phyloP scores from a whole-genome alignment of 2,797 vertebrate species.

The Melanotaenia boesemani region DNA sequence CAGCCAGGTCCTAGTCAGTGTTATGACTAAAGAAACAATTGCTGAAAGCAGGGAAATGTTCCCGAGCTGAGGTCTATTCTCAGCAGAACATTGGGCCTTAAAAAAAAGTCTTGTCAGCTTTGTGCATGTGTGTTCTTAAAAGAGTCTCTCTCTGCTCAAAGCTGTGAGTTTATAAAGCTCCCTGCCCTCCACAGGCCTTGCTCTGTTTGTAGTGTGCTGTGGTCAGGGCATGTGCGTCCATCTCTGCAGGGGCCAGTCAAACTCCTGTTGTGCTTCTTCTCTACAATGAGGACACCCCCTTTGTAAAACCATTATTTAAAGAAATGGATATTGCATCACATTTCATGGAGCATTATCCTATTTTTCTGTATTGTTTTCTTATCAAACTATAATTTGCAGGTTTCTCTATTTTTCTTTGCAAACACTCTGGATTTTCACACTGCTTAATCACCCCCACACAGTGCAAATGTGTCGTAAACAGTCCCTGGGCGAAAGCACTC shows the following conservation, averaged over 20 bases:
- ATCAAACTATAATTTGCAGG: constrained; percentile 42
- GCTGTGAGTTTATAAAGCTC: constrained; percentile 77
- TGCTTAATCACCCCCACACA: constrained; percentile 73
- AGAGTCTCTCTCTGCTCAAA: constrained; percentile 55
- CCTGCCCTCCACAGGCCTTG: constrained; percentile 55
- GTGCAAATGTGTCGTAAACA: constrained; percentile 69
- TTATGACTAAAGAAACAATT: constrained; percentile 67
- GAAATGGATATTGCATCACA: constrained; percentile 37
- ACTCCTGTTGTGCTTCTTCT: constrained; percentile 52
- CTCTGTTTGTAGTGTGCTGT: constrained; percentile 72
- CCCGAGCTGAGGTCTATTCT: constrained; percentile 49
- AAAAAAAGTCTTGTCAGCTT: constrained; percentile 57
- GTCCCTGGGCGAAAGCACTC: constrained; percentile 70
- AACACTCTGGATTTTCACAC: constrained; percentile 56
- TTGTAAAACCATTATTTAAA: constrained; percentile 48
- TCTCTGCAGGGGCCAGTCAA: constrained; percentile 66
- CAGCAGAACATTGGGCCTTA: constrained; percentile 49
- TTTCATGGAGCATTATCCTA: constrained; percentile 23
- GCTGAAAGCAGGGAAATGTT: constrained; percentile 52
- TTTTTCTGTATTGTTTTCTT: constrained; percentile 41
- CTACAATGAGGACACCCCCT: constrained; percentile 34
- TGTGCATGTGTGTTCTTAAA: constrained; percentile 50
- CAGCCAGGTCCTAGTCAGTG: constrained; percentile 51
- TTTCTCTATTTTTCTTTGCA: constrained; percentile 48
- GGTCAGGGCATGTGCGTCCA: constrained; percentile 77